Evolutionary conservation across 2,797 vertebrate genomes (phyloP).

Genomic region (Anisognathus igniventris): DNA sequence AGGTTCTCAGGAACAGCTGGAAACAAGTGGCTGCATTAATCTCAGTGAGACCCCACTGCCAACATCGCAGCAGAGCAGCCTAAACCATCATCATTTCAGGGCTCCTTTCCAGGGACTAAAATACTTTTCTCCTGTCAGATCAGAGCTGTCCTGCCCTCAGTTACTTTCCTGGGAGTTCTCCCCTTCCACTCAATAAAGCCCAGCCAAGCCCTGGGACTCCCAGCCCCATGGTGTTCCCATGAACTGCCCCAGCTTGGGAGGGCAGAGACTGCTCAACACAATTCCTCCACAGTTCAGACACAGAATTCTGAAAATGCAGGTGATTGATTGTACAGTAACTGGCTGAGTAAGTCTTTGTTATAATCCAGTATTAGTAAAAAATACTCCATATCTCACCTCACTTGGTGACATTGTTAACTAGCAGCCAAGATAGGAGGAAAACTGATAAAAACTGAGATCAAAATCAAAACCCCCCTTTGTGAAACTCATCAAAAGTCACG

Average conservation of each 20-base stretch:
- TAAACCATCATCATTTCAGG: background rate
- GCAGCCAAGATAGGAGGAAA: background rate
- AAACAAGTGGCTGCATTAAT: background rate
- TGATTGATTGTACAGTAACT: background rate
- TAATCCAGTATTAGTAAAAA: background rate
- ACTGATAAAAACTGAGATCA: background rate
- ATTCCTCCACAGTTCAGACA: background rate
- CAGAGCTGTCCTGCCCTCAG: background rate
- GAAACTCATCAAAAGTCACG: background rate
- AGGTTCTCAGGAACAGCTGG: background rate
- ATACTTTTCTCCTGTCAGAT: background rate
- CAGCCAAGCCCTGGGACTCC: background rate
- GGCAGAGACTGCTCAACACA: background rate
- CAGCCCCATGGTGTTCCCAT: background rate
- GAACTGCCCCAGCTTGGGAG: background rate
- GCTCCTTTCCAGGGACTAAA: background rate
- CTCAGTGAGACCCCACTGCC: background rate
- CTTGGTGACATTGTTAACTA: background rate
- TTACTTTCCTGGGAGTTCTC: background rate
- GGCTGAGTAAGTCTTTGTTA: background rate
- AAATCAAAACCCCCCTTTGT: background rate
- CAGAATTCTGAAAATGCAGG: background rate
- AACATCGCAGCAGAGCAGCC: background rate
- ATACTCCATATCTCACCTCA: rapidly evolving
- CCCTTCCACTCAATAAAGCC: background rate